Conservation (phyloP, 2,797 vertebrate species). For the Oreochromis mossambicus region DNA sequence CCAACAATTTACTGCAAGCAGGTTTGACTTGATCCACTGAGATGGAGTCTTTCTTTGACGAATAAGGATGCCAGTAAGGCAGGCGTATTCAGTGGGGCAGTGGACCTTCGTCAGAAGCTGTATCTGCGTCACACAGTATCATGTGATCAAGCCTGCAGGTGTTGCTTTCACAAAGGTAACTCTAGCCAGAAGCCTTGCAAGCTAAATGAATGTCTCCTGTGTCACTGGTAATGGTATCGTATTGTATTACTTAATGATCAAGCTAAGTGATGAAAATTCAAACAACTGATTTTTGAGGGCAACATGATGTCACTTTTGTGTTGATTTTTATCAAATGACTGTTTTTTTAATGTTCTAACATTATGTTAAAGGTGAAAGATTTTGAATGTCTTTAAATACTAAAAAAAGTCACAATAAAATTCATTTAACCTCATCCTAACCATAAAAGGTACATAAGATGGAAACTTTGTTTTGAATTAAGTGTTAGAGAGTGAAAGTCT, state of each 20-base stretch:
- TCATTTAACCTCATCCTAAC: not conserved
- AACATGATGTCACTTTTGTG: not conserved
- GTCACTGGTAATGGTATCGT: not conserved
- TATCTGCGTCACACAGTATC: slow-evolving; percentile 41
- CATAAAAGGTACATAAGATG: not conserved
- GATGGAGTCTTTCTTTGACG: not conserved
- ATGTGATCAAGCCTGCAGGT: slow-evolving; percentile 51
- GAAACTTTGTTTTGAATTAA: not conserved
- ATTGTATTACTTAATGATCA: not conserved
- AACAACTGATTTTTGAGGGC: not conserved
- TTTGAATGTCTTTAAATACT: not conserved
- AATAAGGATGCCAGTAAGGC: not conserved
- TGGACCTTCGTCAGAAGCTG: not conserved
- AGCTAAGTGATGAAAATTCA: not conserved
- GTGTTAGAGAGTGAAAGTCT: not conserved
- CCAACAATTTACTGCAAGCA: not conserved
- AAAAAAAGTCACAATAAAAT: not conserved
- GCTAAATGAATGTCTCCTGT: not conserved
- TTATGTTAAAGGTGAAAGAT: not conserved
- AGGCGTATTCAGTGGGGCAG: not conserved
- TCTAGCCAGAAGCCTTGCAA: not conserved
- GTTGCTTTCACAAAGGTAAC: slow-evolving; percentile 65
- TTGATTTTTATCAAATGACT: not conserved
- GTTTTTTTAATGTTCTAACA: not conserved
- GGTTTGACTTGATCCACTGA: not conserved